Base-by-base conservation (phyloP, 1,140 invertebrate species). In the Drosophila nannoptera region DNA sequence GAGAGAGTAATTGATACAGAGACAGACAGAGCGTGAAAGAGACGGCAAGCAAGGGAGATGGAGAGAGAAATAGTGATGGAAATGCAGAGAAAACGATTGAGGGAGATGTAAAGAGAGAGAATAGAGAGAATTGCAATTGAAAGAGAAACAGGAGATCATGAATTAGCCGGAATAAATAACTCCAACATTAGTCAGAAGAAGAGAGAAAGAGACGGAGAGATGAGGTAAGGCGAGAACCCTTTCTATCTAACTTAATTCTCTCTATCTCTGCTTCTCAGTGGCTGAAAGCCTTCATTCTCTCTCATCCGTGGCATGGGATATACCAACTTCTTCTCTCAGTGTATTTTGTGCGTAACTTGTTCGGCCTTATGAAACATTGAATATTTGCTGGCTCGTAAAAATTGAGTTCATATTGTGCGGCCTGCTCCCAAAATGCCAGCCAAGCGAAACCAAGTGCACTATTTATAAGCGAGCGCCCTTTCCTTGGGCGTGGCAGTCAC, bases 371-470 rank as follows among this genome's bases (percentile, higher is more conserved):
- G 60, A 59, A 63, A 59, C 46, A 61, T 67, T 56, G 32, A 55
- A 58, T 54, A 33, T 59, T 12, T 42, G 12, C 58, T 38, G 56
- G 58, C 52, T 11, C 69, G 31, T 58, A 33, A 52, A 58, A 71
- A 72, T 68, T 68, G 65, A 68, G 65, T 54, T 68, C 65, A 68
- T 53, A 36, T 62, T 46, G 58, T 69, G 22, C 75, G 75, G 65
- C 75, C 59, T 78, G 76, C 76, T 71, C 76, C 71, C 76, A 78
- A 75, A 78, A 75, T 58, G 76, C 75, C 69, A 78, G 52, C 76
- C 62, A 70, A 59, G 55, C 76, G 71, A 22, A 73, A 75, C 60
- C 63, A 66, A 55, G 50, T 78, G 63, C 55, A 78, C 76, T 78
- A 78, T 78, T 78, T 78, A 63, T 78, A 78, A 32, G 71, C 54